phyloP scores from a whole-genome alignment of 2,113 vertebrate species.

The Sylvia atricapilla region DNA sequence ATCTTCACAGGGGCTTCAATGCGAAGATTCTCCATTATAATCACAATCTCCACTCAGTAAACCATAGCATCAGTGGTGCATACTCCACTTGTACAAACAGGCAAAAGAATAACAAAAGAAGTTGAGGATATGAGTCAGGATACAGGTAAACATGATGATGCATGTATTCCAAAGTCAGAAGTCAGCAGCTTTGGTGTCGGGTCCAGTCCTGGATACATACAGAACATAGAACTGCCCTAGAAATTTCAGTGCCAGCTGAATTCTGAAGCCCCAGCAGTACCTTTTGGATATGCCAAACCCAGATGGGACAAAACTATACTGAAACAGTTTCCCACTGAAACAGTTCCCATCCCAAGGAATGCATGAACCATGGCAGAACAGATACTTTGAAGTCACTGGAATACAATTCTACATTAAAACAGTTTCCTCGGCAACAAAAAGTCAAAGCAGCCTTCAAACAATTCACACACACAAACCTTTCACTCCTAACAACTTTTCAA shows the following conservation, averaged over 20 bases:
- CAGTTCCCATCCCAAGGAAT: not conserved
- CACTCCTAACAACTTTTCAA: not conserved
- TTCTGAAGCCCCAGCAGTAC: not conserved
- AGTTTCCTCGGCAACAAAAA: conserved; percentile 51
- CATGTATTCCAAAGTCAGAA: not conserved
- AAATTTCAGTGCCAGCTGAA: not conserved
- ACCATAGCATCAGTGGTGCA: not conserved
- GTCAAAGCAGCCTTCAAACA: not conserved
- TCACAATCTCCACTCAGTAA: conserved; percentile 4
- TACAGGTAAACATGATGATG: not conserved
- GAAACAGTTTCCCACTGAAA: not conserved
- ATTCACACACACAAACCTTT: conserved; percentile 9
- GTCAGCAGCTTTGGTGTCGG: accelerated
- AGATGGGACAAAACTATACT: not conserved
- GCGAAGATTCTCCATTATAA: not conserved
- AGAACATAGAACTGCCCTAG: not conserved
- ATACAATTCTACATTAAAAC: not conserved
- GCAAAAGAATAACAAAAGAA: not conserved
- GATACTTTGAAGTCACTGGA: not conserved
- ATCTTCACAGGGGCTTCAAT: not conserved
- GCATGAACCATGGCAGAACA: not conserved
- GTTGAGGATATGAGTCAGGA: not conserved
- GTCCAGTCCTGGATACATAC: not conserved
- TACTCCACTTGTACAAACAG: not conserved
- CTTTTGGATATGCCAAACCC: not conserved